Evolutionary conservation across 2,797 vertebrate genomes (phyloP).

Genomic region (Aselliscus stoliczkanus): DNA sequence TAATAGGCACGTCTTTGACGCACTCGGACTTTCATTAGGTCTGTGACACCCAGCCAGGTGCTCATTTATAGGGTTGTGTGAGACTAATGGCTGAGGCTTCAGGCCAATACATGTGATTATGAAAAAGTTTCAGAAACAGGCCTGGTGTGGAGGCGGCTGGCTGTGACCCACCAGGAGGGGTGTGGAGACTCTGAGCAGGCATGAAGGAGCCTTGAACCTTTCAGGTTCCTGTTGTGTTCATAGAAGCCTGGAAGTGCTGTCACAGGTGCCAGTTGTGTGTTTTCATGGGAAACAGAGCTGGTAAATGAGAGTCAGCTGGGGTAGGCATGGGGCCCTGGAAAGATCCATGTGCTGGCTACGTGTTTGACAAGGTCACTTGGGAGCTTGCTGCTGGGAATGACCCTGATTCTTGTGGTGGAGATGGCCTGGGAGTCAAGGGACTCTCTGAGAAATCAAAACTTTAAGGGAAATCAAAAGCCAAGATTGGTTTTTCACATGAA

Average conservation of each 20-base stretch:
- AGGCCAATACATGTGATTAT: background rate
- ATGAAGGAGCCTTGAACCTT: background rate
- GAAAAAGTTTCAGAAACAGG: background rate
- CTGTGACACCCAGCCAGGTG: constrained; percentile 41
- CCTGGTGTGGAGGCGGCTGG: fast-evolving
- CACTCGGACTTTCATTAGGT: background rate
- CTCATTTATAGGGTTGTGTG: background rate
- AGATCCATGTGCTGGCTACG: background rate
- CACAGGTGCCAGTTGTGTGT: background rate
- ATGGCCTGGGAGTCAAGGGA: background rate
- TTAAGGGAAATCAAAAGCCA: background rate
- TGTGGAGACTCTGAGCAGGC: background rate
- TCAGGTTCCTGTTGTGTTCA: background rate
- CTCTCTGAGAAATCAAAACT: background rate
- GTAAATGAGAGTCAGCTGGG: background rate
- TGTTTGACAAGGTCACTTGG: fast-evolving
- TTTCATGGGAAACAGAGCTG: background rate
- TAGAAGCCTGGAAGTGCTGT: background rate
- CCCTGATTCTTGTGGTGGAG: fast-evolving
- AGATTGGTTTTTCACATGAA: background rate
- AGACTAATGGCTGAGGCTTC: constrained; percentile 2
- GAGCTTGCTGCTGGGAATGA: background rate
- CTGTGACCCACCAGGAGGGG: background rate
- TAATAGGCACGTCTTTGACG: background rate
- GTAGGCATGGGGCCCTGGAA: background rate